Conservation (phyloP, 2,888 invertebrate genomes). For the Orthonevra nobilis region DNA sequence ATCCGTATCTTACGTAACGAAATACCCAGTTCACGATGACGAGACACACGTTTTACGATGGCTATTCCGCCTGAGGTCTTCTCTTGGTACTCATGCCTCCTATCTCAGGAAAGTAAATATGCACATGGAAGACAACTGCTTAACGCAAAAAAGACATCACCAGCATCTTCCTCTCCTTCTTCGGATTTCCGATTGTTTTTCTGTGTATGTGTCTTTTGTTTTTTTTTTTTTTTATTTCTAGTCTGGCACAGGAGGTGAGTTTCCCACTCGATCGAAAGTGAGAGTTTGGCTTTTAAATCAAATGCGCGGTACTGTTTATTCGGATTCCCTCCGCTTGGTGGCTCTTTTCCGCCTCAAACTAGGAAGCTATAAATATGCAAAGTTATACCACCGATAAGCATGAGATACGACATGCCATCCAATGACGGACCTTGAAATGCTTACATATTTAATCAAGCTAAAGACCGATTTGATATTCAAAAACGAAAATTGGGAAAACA, state of each 20-base stretch:
- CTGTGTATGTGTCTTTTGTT: too few relatives aligned
- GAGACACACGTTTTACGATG: conserved; percentile 8
- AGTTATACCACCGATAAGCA: not conserved
- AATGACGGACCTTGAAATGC: conserved; percentile 52
- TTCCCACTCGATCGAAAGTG: conserved; percentile 46
- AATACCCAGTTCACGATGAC: conserved; percentile 25
- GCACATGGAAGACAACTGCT: conserved; percentile 15
- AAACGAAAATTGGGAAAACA: conserved; percentile 23
- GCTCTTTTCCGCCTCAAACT: not conserved
- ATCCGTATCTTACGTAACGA: conserved; percentile 55
- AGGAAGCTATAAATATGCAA: conserved; percentile 33
- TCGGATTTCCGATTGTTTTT: conserved; percentile 12
- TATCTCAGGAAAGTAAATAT: conserved; percentile 25
- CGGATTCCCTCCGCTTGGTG: conserved; percentile 1
- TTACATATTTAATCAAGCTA: not conserved
- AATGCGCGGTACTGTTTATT: conserved; percentile 12
- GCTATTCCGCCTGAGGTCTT: not conserved
- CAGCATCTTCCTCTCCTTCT: conserved; percentile 37
- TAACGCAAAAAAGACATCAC: not conserved
- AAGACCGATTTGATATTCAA: conserved; percentile 17
- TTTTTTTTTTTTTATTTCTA: too few relatives aligned
- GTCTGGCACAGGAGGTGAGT: too few relatives aligned
- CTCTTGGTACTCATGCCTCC: not conserved
- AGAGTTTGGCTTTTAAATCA: conserved; percentile 42
- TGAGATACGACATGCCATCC: not conserved